A percentile compares a stretch with the other conserved stretches of the same genome.
Evolutionary conservation across 2,888 invertebrate species (phyloP).

Genomic region (Conops quadrifasciatus): DNA sequence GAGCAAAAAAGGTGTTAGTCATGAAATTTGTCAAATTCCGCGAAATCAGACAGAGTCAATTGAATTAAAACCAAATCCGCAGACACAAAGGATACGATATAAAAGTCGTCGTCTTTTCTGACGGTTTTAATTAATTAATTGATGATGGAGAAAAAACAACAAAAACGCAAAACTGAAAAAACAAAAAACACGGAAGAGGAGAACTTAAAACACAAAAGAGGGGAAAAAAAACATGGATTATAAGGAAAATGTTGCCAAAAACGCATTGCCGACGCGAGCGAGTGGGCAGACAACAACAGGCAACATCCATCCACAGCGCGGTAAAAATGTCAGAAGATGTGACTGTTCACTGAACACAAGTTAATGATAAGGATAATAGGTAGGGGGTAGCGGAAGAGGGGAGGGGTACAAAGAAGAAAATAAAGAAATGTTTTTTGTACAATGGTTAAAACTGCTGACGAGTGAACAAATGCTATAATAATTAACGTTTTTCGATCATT

Average conservation of each 20-base stretch:
- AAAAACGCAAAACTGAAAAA: neutral
- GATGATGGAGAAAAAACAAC: neutral
- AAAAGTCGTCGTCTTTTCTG: neutral
- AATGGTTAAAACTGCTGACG: too few relatives aligned
- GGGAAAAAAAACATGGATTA: neutral
- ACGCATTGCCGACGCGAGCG: neutral
- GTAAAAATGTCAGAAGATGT: neutral
- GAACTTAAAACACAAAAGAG: neutral
- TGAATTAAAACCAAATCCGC: conserved; percentile 3
- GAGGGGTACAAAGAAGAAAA: too few relatives aligned
- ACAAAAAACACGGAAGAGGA: neutral
- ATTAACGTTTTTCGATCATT: too few relatives aligned
- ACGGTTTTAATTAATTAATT: conserved; percentile 26
- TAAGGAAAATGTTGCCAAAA: conserved; percentile 10
- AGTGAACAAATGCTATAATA: too few relatives aligned
- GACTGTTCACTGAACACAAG: conserved; percentile 1
- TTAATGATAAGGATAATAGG: too few relatives aligned
- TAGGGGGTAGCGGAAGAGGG: too few relatives aligned
- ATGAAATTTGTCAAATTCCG: conserved; percentile 3
- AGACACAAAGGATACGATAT: conserved; percentile 3
- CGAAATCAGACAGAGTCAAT: conserved; percentile 21
- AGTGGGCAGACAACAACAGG: conserved; percentile 3
- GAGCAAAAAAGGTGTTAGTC: neutral
- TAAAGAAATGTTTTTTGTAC: too few relatives aligned
- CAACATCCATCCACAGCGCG: neutral